Evolutionary conservation across 2,797 vertebrate species (phyloP).

Genomic region (Takifugu ocellatus): DNA sequence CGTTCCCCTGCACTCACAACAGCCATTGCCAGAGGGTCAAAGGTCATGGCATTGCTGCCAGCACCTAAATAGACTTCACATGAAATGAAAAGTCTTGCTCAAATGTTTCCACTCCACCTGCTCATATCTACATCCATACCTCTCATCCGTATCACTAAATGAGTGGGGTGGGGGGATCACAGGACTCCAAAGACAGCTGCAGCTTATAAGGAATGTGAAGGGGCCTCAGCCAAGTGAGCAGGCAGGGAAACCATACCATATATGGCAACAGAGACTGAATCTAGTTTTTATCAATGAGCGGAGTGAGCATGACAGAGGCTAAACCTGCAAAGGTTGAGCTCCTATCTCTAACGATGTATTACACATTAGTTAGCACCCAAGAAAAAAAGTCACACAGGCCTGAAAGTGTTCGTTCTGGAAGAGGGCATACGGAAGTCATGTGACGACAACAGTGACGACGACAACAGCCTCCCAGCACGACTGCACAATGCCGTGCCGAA

Average conservation of each 20-base stretch:
- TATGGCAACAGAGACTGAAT: slow-evolving; percentile 91
- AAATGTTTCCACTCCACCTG: slow-evolving; percentile 49
- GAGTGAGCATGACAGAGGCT: slow-evolving; percentile 59
- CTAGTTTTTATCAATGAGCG: slow-evolving; percentile 96
- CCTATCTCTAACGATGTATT: slow-evolving; percentile 42
- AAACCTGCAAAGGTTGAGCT: slow-evolving; percentile 55
- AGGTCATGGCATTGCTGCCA: slow-evolving; percentile 15
- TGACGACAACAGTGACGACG: slow-evolving; percentile 40
- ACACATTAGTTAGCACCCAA: slow-evolving; percentile 16
- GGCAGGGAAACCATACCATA: slow-evolving; percentile 94
- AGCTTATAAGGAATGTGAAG: slow-evolving; percentile 96
- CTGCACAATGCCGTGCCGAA: slow-evolving; percentile 21
- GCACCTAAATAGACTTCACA: slow-evolving; percentile 23
- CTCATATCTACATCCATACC: slow-evolving; percentile 57
- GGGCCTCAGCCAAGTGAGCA: slow-evolving; percentile 84
- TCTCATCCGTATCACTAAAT: slow-evolving; percentile 53
- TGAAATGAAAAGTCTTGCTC: slow-evolving; percentile 25
- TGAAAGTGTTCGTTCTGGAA: slow-evolving; percentile 40
- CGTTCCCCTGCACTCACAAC: neutral
- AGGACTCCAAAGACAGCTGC: slow-evolving; percentile 90
- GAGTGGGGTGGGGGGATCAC: slow-evolving; percentile 54
- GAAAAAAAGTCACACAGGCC: slow-evolving; percentile 37
- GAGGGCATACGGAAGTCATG: slow-evolving; percentile 24
- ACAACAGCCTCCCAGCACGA: slow-evolving; percentile 29
- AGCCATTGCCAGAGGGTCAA: slow-evolving; percentile 1